Conservation (phyloP, 2,888 invertebrate genomes). For the Cristatella mucedo region DNA sequence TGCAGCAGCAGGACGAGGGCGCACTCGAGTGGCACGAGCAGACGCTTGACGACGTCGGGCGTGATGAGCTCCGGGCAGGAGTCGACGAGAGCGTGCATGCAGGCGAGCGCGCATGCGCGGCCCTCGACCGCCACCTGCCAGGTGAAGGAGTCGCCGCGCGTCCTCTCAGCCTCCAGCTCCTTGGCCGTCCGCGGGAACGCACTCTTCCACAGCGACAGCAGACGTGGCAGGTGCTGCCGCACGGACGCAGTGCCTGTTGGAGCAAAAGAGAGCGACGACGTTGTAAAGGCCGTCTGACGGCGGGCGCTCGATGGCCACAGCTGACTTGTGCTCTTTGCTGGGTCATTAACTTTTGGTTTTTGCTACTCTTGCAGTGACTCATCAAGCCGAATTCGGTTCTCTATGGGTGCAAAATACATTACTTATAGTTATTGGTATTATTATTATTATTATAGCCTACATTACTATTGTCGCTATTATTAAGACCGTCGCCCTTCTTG, state of each 20-base stretch:
- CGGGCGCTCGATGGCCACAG: too few species aligned
- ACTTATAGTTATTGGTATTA: too few species aligned
- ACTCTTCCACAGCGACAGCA: constrained; percentile 87
- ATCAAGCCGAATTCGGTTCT: too few species aligned
- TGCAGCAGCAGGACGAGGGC: constrained; percentile 84
- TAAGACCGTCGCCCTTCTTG: too few species aligned
- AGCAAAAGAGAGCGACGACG: background rate
- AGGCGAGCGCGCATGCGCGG: constrained; percentile 77
- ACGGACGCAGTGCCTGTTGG: constrained; percentile 76
- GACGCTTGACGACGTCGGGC: constrained; percentile 73
- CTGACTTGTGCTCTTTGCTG: too few species aligned
- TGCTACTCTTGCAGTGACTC: too few species aligned
- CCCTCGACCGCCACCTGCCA: constrained; percentile 89
- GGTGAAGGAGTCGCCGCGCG: constrained; percentile 88
- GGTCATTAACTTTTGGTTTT: too few species aligned
- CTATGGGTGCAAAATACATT: too few species aligned
- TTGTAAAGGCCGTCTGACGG: too few species aligned
- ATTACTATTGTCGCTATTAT: too few species aligned
- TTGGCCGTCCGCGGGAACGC: constrained; percentile 90
- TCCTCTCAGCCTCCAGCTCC: constrained; percentile 86
- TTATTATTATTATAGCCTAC: too few species aligned
- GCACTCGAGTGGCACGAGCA: constrained; percentile 80
- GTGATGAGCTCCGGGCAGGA: constrained; percentile 73
- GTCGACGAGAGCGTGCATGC: constrained; percentile 77
- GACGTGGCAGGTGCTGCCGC: constrained; percentile 72